Base-by-base conservation (phyloP, 2,888 invertebrate species). In the Macrosiphum euphorbiae region DNA sequence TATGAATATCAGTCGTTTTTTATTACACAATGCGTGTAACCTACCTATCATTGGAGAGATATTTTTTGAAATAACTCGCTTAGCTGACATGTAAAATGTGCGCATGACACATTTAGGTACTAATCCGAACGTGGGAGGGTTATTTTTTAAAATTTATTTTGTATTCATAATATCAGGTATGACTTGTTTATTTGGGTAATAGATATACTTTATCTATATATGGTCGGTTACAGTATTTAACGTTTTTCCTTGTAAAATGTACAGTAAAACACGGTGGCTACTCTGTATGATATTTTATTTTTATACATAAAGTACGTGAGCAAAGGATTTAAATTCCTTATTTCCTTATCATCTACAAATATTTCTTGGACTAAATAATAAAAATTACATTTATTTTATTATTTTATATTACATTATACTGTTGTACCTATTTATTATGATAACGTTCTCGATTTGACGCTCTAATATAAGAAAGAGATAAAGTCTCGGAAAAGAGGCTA, bases 41-140 rank as follows among this genome's bases (percentile, higher is more conserved):
- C 4, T 88, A 52, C n/a, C 24, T 88, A 35, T 52, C 3, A 35
- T 88, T 26, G 50, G 35, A 35, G 52, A 3, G 35, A 50, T 52
- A n/a, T 20, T n/a, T 20, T 24, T 35, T 20, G 16, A 52, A 88
- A 50, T 24, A 11, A 52, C 50, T n/a, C 7, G 47, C 52, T 52
- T 88, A 24, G 88, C 20, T 52, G 35, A 88, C 88, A 52, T 88
- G 88, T 52, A 4, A 35, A 52, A 88, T 52, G 88, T 52, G 88
- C 5, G n/a, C 26, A 35, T 88, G 88, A 52, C 52, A 88, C 88
- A 24, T 52, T 24, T 24, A 44, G 44, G 44, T 44, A 52, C 35
- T 20, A 8, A 50, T 52, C 52, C 5, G 11, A 52, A 52, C 10
- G 78, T 35, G 20, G 1, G 8, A 13, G 88, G 35, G 7, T 20